Evolutionary conservation across 2,888 invertebrate genomes (phyloP).

Genomic region (Branchipolynoe longqiensis): DNA sequence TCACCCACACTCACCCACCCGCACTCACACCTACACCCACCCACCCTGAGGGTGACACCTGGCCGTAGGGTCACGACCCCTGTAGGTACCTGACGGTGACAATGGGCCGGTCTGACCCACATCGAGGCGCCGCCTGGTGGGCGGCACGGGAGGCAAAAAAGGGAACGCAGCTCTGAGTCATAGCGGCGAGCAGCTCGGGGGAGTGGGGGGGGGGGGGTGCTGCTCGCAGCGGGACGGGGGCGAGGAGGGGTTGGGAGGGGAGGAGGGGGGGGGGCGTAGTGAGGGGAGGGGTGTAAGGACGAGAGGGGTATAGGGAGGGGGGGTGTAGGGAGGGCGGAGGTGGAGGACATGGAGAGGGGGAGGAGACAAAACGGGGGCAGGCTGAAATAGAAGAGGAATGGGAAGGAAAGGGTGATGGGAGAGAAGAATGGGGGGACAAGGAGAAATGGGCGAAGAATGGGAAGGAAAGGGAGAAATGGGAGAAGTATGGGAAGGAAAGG

Average conservation of each 20-base stretch:
- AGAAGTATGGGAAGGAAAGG: no score
- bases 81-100: slow-evolving; percentile 28
- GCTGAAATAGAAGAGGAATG: no score
- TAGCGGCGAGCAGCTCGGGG: slow-evolving; percentile 18
- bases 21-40: no score
- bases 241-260: neutral
- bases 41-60: no score
- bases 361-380: no score
- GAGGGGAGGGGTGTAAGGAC: neutral
- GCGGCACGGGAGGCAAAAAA: slow-evolving; percentile 11
- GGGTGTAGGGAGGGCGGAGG: neutral
- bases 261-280: neutral
- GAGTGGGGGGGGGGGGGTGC: neutral
- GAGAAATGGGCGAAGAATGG: neutral
- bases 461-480: neutral
- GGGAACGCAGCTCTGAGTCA: slow-evolving; percentile 29
- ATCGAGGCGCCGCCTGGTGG: slow-evolving; percentile 3
- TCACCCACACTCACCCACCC: no score
- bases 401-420: no score
- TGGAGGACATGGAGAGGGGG: no score
- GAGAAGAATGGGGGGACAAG: no score
- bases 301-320: neutral
- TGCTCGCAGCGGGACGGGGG: neutral
- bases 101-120: slow-evolving; percentile 40
- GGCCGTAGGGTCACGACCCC: slow-evolving; percentile 40